phyloP scores from a whole-genome alignment of 2,797 vertebrate species.

The Bovichtus variegatus region DNA sequence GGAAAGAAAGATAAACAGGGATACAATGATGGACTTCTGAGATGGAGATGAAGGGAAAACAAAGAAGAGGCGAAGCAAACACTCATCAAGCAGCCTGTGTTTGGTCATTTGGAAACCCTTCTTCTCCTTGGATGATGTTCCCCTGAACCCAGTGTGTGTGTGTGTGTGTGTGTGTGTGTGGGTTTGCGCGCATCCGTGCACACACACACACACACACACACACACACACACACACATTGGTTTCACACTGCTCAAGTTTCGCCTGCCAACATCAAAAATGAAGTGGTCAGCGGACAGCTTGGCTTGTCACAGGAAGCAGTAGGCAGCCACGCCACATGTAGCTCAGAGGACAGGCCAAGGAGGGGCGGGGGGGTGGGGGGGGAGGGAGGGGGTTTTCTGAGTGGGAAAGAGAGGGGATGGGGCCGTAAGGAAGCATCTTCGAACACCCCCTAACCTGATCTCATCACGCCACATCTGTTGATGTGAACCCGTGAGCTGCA shows the following conservation, averaged over 20 bases:
- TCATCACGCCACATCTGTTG: constrained; percentile 80
- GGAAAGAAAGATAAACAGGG: constrained; percentile 66
- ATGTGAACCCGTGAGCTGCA: constrained; percentile 48
- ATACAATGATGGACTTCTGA: constrained; percentile 58
- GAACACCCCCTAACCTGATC: constrained; percentile 64
- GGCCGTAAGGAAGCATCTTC: constrained; percentile 30
- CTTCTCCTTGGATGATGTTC: constrained; percentile 71
- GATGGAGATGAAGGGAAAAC: constrained; percentile 59
- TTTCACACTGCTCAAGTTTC: constrained; percentile 38
- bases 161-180: neutral
- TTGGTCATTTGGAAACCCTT: constrained; percentile 78
- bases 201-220: constrained; percentile 5
- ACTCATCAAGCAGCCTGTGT: constrained; percentile 72
- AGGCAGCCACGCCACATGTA: constrained; percentile 74
- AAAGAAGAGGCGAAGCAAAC: constrained; percentile 71
- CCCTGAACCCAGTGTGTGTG: constrained; percentile 53
- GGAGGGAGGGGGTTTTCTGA: constrained; percentile 4
- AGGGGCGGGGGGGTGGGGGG: constrained; percentile 40
- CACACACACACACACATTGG: constrained; percentile 23
- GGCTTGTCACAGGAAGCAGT: constrained; percentile 81
- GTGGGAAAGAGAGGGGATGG: constrained; percentile 33
- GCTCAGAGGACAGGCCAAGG: constrained; percentile 81
- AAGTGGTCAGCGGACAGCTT: constrained; percentile 84
- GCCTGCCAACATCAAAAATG: constrained; percentile 79
- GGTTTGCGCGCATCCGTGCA: neutral